These are phyloP conservation scores for Tinamus guttatus DNA, from an alignment of 2,113 vertebrate species.

Conservation along the genomic window DNA sequence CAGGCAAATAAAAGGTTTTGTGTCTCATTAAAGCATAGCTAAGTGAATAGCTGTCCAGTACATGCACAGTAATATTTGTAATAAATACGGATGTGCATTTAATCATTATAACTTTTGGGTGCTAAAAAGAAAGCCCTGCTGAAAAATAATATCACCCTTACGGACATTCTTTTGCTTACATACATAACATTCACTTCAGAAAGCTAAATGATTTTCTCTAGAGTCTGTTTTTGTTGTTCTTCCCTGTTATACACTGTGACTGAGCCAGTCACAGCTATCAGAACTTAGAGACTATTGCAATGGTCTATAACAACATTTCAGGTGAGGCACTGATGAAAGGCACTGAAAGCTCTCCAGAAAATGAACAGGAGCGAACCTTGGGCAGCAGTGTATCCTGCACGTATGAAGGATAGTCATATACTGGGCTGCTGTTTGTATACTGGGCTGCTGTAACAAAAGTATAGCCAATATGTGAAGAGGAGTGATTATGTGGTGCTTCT, in stretches of 20 bases:
- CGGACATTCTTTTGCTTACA: not conserved
- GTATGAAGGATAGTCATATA: not conserved
- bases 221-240: not conserved
- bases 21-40: not conserved
- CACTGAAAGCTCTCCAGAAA: not conserved
- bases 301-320: not conserved
- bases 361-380: not conserved
- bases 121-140: not conserved
- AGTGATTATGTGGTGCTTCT: not conserved
- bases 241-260: not conserved
- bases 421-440: not conserved
- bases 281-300: not conserved
- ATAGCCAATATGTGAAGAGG: not conserved
- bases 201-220: not conserved
- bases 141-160: not conserved
- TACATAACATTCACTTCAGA: not conserved
- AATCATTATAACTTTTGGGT: not conserved
- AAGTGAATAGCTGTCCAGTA: not conserved
- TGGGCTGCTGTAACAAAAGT: not conserved
- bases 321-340: not conserved
- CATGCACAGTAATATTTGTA: not conserved
- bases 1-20: slow-evolving; percentile 24
- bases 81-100: not conserved
- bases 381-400: not conserved
- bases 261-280: not conserved